phyloP scores from a whole-genome alignment of 2,888 invertebrate species.

The Hofmannophila pseudospretella region DNA sequence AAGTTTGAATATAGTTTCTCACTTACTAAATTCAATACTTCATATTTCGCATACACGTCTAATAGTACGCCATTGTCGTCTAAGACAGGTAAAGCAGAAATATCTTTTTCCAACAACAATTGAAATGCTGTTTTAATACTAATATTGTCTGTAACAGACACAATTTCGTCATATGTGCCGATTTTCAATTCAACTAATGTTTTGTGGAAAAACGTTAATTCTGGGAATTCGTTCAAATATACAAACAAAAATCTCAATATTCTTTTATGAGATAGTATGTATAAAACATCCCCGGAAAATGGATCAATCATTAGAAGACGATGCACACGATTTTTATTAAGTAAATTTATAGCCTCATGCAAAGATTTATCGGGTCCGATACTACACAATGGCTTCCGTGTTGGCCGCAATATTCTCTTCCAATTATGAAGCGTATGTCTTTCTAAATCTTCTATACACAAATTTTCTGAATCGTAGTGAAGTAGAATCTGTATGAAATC shows the following conservation, averaged over 20 bases:
- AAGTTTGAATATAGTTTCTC: slow-evolving; percentile 95
- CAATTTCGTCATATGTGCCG: slow-evolving; percentile 63
- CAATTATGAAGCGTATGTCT: slow-evolving; percentile 65
- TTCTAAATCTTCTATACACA: slow-evolving; percentile 66
- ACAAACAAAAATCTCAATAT: slow-evolving; percentile 69
- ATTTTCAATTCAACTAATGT: slow-evolving; percentile 63
- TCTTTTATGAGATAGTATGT: slow-evolving; percentile 68
- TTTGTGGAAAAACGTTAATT: slow-evolving; percentile 69
- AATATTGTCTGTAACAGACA: slow-evolving; percentile 58
- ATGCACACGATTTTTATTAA: slow-evolving; percentile 64
- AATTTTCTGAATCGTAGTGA: slow-evolving; percentile 57
- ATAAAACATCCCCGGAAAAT: slow-evolving; percentile 59
- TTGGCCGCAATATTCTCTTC: slow-evolving; percentile 61
- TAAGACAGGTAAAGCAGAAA: slow-evolving; percentile 67
- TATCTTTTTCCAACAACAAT: slow-evolving; percentile 62
- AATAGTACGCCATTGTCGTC: slow-evolving; percentile 59
- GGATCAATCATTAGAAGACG: slow-evolving; percentile 66
- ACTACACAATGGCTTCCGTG: slow-evolving; percentile 59
- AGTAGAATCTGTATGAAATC: slow-evolving; percentile 69
- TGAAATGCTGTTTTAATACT: slow-evolving; percentile 65
- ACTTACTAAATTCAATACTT: slow-evolving; percentile 87
- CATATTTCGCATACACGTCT: slow-evolving; percentile 71
- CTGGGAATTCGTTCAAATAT: slow-evolving; percentile 70
- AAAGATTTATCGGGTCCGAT: slow-evolving; percentile 65
- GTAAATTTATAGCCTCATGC: slow-evolving; percentile 67